Conservation (phyloP, 1,140 invertebrate genomes). For the Brachionus manjavacas region DNA sequence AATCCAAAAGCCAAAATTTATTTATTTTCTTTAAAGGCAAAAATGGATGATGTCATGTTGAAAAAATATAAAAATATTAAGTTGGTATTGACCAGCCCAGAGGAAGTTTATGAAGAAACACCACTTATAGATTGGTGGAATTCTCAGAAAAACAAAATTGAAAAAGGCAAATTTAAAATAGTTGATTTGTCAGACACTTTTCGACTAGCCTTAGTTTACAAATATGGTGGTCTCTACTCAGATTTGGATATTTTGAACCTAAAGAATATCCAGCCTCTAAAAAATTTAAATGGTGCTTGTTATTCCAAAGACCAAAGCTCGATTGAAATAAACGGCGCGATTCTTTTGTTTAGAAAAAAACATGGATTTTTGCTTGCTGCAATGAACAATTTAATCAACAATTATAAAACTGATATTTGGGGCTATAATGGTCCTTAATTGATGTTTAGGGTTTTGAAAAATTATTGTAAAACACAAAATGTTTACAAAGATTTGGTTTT, state of each 20-base stretch:
- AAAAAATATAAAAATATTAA: not conserved
- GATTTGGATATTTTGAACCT: not conserved
- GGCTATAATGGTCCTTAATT: not conserved
- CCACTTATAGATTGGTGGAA: not conserved
- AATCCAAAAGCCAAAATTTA: not conserved
- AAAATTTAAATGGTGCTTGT: not conserved
- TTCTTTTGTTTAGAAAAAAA: not conserved
- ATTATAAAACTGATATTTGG: not conserved
- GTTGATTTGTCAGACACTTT: not conserved
- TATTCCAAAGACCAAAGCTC: not conserved
- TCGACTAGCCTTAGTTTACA: not conserved
- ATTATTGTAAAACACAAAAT: not conserved
- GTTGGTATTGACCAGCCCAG: not conserved
- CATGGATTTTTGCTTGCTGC: not conserved
- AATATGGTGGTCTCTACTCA: not conserved
- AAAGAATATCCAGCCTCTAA: not conserved
- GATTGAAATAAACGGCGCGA: not conserved
- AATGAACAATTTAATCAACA: not conserved
- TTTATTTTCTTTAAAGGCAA: not conserved
- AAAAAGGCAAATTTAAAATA: not conserved
- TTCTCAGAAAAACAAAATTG: not conserved
- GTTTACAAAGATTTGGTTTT: not conserved
- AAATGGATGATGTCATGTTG: not conserved
- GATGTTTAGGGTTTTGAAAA: not conserved
- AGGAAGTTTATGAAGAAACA: not conserved